phyloP scores from a whole-genome alignment of 2,113 vertebrate species.

The Trichomycterus rosablanca region DNA sequence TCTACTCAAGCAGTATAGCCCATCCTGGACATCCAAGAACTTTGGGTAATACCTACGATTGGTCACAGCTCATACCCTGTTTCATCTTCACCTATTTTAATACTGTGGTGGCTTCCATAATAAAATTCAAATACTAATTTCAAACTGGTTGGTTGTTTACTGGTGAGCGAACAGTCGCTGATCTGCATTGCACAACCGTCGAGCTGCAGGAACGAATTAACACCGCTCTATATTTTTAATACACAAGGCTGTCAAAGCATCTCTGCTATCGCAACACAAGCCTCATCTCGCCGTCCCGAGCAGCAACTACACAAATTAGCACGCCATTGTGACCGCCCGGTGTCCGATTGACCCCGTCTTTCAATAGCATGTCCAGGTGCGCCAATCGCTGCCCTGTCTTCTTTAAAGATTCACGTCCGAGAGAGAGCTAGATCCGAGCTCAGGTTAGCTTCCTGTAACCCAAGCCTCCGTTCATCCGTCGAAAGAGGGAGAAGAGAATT shows the following conservation, averaged over 20 bases:
- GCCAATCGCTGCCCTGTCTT: constrained; percentile 30
- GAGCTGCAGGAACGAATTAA: too few relatives aligned
- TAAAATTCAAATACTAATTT: too few relatives aligned
- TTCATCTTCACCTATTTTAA: too few relatives aligned
- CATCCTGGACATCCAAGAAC: too few relatives aligned
- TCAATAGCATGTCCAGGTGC: constrained; percentile 41
- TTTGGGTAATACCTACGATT: too few relatives aligned
- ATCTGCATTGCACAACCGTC: too few relatives aligned
- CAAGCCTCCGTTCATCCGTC: constrained; percentile 58
- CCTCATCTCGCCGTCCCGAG: neutral
- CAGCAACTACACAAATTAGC: constrained; percentile 38
- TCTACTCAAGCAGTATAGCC: too few relatives aligned
- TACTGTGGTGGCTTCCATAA: too few relatives aligned
- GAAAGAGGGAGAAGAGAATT: constrained; percentile 52
- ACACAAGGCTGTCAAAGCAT: constrained; percentile 36
- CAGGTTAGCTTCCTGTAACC: constrained; percentile 69
- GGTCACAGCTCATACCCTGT: too few relatives aligned
- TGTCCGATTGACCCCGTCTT: constrained; percentile 31
- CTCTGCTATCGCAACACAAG: constrained; percentile 15
- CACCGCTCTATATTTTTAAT: too few relatives aligned
- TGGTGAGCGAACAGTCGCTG: too few relatives aligned
- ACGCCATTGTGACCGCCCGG: constrained; percentile 14
- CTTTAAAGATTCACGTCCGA: constrained; percentile 34
- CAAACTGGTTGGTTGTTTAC: too few relatives aligned
- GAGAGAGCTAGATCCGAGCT: constrained; percentile 33